These are phyloP conservation scores for Agriotes lineatus DNA, from an alignment of 2,888 invertebrate species.

Conservation along the genomic window DNA sequence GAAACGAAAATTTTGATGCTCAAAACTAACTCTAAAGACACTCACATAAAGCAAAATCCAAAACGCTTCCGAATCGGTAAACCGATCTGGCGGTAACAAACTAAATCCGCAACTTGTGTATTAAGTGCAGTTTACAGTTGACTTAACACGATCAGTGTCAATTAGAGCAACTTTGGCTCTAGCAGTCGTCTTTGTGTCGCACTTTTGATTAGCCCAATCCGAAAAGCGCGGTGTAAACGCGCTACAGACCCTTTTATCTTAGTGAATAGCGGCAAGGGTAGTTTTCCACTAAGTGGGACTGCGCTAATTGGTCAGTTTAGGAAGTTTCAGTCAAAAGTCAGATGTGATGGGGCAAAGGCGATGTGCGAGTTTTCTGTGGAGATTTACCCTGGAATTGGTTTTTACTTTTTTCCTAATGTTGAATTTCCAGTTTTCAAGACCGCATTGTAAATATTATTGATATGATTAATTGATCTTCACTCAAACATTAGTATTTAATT, in stretches of 20 bases:
- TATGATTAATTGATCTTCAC: too few species aligned
- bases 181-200: conserved; percentile 58
- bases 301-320: conserved; percentile 9
- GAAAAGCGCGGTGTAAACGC: conserved; percentile 46
- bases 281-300: conserved; percentile 7
- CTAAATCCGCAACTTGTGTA: conserved; percentile 26
- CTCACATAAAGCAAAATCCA: background rate
- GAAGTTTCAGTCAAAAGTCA: conserved; percentile 11
- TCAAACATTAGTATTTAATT: too few species aligned
- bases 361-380: background rate
- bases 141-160: conserved; percentile 60
- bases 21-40: background rate
- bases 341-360: background rate
- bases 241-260: conserved; percentile 46
- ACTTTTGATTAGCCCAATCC: conserved; percentile 58
- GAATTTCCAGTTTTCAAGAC: too few species aligned
- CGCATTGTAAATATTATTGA: too few species aligned
- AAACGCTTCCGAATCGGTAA: background rate
- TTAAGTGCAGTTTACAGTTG: conserved; percentile 53
- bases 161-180: conserved; percentile 58
- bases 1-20: too few species aligned
- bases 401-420: too few species aligned
- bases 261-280: conserved; percentile 29
- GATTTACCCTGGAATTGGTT: too few species aligned
- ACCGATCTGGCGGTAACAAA: conserved; percentile 13